These are phyloP conservation scores for Ictalurus punctatus DNA, from an alignment of 2,113 vertebrate species.

Conservation along the genomic window DNA sequence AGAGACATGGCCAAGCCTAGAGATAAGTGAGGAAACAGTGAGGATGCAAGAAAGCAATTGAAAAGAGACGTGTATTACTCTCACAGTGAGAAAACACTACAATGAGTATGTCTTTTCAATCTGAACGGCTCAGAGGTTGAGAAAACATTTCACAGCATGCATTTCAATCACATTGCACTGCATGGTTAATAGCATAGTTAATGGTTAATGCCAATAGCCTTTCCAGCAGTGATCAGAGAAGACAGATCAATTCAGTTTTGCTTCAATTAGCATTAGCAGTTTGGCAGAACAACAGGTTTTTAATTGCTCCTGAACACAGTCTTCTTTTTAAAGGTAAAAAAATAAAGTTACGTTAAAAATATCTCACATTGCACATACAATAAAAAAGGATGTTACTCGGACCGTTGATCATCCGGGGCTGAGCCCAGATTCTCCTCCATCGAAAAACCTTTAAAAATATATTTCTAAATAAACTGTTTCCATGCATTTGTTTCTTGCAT, in stretches of 20 bases:
- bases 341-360: background rate
- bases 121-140: background rate
- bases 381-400: too few relatives aligned
- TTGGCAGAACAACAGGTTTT: background rate
- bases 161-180: background rate
- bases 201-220: background rate
- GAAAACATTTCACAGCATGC: background rate
- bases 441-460: too few relatives aligned
- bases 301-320: background rate
- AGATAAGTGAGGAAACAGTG: slow-evolving; percentile 53
- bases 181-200: too few relatives aligned
- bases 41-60: background rate
- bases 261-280: too few relatives aligned
- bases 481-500: too few relatives aligned
- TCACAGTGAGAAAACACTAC: background rate
- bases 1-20: slow-evolving; percentile 64
- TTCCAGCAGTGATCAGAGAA: background rate
- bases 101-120: background rate
- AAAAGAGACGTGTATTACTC: background rate
- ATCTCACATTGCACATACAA: background rate
- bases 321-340: background rate
- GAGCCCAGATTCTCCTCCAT: too few relatives aligned
- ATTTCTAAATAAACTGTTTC: too few relatives aligned
- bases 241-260: background rate
- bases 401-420: too few relatives aligned